Conservation (phyloP, 2,797 vertebrate genomes). For the Vireo griseus region DNA sequence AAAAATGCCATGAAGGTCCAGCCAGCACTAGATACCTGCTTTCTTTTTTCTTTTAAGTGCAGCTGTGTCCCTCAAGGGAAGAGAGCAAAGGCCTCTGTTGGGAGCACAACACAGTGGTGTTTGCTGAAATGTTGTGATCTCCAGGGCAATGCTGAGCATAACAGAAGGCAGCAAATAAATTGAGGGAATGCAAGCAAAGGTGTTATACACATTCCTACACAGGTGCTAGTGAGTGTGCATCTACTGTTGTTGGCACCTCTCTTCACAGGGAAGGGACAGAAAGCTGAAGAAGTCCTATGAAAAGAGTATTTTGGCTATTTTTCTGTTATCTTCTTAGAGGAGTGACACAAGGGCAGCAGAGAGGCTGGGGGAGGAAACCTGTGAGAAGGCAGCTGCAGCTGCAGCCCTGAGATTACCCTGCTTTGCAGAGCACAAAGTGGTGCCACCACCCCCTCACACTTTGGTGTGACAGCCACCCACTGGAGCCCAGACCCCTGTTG, state of each 20-base stretch:
- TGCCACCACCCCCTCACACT: neutral
- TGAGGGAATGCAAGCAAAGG: neutral
- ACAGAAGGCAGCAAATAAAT: neutral
- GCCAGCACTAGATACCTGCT: neutral
- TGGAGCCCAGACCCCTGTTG: neutral
- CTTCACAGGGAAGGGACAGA: neutral
- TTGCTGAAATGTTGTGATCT: neutral
- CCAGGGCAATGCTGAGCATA: neutral
- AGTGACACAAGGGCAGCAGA: neutral
- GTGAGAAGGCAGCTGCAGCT: neutral
- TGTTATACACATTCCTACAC: neutral
- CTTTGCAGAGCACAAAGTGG: neutral
- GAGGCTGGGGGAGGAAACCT: fast-evolving
- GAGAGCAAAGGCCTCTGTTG: neutral
- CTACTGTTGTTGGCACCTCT: neutral
- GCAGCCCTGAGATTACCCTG: fast-evolving
- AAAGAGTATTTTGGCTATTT: neutral
- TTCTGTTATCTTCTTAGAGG: neutral
- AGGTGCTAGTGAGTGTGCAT: neutral
- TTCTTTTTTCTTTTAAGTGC: neutral
- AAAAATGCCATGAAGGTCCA: neutral
- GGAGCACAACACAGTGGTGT: neutral
- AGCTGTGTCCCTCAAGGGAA: neutral
- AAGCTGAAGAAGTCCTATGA: neutral
- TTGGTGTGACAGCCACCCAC: fast-evolving